These are phyloP conservation scores for Andrena flavipes DNA, from an alignment of 2,888 invertebrate genomes.

Conservation along the genomic window DNA sequence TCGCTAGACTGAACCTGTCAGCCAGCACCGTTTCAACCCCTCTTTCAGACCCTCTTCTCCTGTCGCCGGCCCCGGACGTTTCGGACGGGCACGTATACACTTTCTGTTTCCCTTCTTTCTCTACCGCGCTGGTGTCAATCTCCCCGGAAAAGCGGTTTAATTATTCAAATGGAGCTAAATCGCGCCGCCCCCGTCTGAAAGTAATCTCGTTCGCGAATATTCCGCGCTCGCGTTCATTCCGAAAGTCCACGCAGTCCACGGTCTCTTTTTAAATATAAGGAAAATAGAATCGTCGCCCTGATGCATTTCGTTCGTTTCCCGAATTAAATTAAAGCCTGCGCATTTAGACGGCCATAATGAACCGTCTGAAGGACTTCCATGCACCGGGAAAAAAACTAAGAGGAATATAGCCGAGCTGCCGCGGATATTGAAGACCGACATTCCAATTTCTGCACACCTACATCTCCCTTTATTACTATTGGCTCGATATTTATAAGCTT, in stretches of 20 bases:
- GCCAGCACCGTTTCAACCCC: slow-evolving; percentile 74
- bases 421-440: background rate
- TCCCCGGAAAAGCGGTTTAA: slow-evolving; percentile 69
- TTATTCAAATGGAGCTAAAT: slow-evolving; percentile 76
- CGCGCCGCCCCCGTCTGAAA: slow-evolving; percentile 11
- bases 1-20: slow-evolving; percentile 81
- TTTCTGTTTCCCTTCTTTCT: slow-evolving; percentile 43
- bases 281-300: background rate
- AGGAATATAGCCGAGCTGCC: background rate
- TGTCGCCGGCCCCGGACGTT: slow-evolving; percentile 64
- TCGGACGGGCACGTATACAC: slow-evolving; percentile 58
- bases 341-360: slow-evolving; percentile 21
- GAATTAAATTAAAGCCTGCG: slow-evolving; percentile 18
- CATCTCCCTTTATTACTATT: slow-evolving; percentile 1
- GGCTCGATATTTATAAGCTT: slow-evolving; percentile 53
- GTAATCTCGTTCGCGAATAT: slow-evolving; percentile 29
- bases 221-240: slow-evolving; percentile 9
- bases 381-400: background rate
- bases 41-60: slow-evolving; percentile 73
- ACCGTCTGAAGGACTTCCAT: slow-evolving; percentile 3
- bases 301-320: background rate
- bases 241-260: background rate
- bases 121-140: slow-evolving; percentile 64
- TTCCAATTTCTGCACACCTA: background rate
- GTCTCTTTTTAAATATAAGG: slow-evolving; percentile 2